phyloP scores from a whole-genome alignment of 2,113 vertebrate genomes.

The Corynorhinus townsendii region DNA sequence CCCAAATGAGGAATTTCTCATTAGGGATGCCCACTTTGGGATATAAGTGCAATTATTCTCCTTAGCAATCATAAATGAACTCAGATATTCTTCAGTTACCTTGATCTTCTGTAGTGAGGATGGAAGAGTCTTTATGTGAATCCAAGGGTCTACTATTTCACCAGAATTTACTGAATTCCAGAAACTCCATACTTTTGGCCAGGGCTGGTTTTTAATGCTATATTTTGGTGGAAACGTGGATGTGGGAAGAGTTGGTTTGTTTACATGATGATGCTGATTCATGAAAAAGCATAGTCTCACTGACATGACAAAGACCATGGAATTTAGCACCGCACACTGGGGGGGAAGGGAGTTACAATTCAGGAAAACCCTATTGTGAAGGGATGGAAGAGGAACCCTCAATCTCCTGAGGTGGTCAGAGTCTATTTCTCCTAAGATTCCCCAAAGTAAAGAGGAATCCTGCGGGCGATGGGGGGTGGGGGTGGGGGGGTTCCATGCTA shows the following conservation, averaged over 20 bases:
- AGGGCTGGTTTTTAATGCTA: not conserved
- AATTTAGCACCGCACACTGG: not conserved
- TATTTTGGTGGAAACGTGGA: not conserved
- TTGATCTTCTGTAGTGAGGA: not conserved
- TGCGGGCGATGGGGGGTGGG: not conserved
- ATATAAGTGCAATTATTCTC: not conserved
- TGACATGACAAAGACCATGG: not conserved
- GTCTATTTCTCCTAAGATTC: not conserved
- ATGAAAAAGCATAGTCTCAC: not conserved
- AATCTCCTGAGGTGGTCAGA: not conserved
- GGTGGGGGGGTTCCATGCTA: too few relatives aligned
- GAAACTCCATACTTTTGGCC: not conserved
- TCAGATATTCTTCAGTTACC: not conserved
- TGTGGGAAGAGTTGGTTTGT: not conserved
- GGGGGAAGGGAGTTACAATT: not conserved
- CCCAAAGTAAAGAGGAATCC: not conserved
- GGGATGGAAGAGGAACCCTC: not conserved
- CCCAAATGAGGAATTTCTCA: not conserved
- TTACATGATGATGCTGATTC: not conserved
- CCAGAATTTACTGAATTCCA: not conserved
- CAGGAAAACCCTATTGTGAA: not conserved
- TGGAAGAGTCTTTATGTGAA: not conserved
- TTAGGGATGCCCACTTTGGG: not conserved
- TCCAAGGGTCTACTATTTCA: not conserved
- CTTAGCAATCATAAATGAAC: not conserved